Evolutionary conservation across 2,797 vertebrate genomes (phyloP).

Genomic region (Psittacula echo): DNA sequence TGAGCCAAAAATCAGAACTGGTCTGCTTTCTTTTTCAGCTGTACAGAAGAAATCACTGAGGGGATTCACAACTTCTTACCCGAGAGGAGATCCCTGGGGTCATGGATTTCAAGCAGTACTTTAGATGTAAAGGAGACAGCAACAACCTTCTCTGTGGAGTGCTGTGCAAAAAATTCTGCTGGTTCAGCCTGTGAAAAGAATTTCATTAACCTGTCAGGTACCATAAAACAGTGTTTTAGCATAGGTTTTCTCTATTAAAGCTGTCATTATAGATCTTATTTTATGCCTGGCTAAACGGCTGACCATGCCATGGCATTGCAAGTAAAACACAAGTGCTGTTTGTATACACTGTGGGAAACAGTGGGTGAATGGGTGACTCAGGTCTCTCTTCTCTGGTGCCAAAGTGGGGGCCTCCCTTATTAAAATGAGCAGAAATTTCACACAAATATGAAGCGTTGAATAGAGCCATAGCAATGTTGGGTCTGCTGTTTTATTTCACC

Average conservation of each 20-base stretch:
- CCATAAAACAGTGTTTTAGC: neutral
- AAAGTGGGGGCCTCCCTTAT: neutral
- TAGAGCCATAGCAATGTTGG: neutral
- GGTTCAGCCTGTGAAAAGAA: slow-evolving; percentile 71
- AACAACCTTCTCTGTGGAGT: slow-evolving; percentile 67
- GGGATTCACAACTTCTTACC: slow-evolving; percentile 66
- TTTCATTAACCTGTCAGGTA: slow-evolving; percentile 74
- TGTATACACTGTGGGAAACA: neutral
- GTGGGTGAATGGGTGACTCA: neutral
- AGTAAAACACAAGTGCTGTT: neutral
- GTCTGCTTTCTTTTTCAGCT: slow-evolving; percentile 68
- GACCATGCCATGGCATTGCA: neutral
- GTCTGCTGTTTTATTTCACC: neutral
- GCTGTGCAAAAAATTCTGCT: slow-evolving; percentile 82
- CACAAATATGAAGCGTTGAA: neutral
- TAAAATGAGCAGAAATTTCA: neutral
- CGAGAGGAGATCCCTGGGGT: slow-evolving; percentile 75
- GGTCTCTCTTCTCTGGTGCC: neutral
- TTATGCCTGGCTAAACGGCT: neutral
- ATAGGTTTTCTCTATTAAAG: neutral
- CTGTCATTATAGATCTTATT: neutral
- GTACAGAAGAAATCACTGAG: slow-evolving; percentile 75
- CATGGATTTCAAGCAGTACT: slow-evolving; percentile 76
- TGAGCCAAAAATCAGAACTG: neutral
- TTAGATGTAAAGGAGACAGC: slow-evolving; percentile 44